Conservation (phyloP, 2,797 vertebrate genomes). For the Cuniculus paca region DNA sequence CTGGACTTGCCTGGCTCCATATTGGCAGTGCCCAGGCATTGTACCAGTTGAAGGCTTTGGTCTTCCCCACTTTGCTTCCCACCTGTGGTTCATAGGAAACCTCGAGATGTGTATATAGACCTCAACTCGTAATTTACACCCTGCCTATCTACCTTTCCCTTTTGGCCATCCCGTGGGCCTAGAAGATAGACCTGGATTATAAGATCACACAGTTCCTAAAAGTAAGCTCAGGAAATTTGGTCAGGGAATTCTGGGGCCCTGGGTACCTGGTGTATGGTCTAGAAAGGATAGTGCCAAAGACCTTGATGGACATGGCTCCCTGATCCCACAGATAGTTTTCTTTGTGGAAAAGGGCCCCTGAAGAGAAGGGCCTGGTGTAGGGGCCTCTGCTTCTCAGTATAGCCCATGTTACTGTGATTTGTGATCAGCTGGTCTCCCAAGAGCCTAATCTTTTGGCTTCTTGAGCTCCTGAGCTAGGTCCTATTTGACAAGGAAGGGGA, state of each 20-base stretch:
- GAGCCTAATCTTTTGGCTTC: conserved; percentile 44
- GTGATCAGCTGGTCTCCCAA: background rate
- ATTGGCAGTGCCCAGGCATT: background rate
- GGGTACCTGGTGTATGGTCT: background rate
- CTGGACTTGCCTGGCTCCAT: background rate
- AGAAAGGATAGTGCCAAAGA: conserved; percentile 37
- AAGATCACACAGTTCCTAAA: conserved; percentile 52
- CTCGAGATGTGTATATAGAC: background rate
- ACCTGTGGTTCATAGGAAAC: background rate
- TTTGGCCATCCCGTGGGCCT: background rate
- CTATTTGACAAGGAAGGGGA: background rate
- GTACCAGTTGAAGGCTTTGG: background rate
- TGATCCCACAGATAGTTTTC: conserved; percentile 18
- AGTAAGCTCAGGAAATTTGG: conserved; percentile 51
- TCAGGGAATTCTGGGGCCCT: conserved; percentile 27
- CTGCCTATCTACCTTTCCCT: background rate
- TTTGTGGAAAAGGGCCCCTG: background rate
- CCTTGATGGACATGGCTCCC: background rate
- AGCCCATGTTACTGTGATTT: background rate
- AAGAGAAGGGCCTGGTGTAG: background rate
- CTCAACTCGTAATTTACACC: background rate
- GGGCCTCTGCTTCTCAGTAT: conserved; percentile 13
- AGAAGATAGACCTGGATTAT: conserved; percentile 8
- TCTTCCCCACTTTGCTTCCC: background rate
- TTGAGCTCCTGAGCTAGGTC: background rate